Base-by-base conservation (phyloP, 2,888 invertebrate species). In the Mythimna vitellina region DNA sequence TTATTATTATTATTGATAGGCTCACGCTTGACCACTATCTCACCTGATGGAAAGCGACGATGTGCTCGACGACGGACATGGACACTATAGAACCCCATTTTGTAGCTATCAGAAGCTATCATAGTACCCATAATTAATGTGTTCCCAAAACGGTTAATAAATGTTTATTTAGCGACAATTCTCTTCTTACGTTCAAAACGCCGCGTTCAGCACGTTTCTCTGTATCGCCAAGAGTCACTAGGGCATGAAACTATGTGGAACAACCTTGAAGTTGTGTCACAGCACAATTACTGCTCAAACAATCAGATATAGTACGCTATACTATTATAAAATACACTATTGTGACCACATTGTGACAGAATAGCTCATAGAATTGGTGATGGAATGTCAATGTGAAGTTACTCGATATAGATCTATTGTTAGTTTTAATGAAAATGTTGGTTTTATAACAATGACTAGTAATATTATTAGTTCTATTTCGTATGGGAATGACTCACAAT, bases 201-300 rank as follows among this genome's bases (percentile, higher is more conserved):
- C 67, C 9, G 70, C 68, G 61, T 58, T 62, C 53, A 12, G 8
- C 53, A 54, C 70, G 70, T 63, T 49, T 2, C 1, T 65, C 70
- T 71, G 56, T 61, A 42, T n/a, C 14, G 38, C 3, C 58, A 46
- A 69, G 61, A 80, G 60, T 79, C 81, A 82, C 61, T 76, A 73
- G 79, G 74, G 76, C 82, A 82, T 82, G 73, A 80, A 82, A 79
- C 84, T 78, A 80, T 78, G 75, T 65, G 69, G 25, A 20, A 56
- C 75, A 57, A 25, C 85, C 85, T 84, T 84, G 76, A 60, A 58
- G 66, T 77, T 76, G 64, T 83, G 81, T 83, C 83, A 76, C 76
- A 78, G 81, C 63, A 81, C 83, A 81, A 76, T 83, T 78, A 74
- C 73, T 58, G 66, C 38, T 58, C 73, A 64, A 68, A 71, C 73